Percentiles rank a stretch among this genome's conserved stretches.
Evolutionary conservation across 2,888 invertebrate species (phyloP).

Genomic region (Lampropteryx suffumata): DNA sequence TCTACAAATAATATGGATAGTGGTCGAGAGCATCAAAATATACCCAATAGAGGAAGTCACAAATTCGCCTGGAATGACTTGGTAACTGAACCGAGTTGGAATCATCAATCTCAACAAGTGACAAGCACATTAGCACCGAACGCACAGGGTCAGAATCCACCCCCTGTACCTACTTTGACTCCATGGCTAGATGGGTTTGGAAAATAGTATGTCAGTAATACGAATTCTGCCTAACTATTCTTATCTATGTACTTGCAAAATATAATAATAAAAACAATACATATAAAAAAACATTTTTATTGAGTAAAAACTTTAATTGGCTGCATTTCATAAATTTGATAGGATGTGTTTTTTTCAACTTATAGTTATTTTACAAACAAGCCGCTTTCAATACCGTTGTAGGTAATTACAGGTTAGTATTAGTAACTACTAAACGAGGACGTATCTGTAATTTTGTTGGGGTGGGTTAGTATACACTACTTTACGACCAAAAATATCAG

Average conservation of each 20-base stretch:
- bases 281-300: no score
- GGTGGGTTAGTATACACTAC: slow-evolving; percentile 2
- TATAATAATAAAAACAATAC: not conserved
- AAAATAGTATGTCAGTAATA: no score
- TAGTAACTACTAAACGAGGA: slow-evolving; percentile 5
- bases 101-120: slow-evolving; percentile 1
- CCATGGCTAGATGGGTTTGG: slow-evolving; percentile 57
- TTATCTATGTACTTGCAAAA: no score
- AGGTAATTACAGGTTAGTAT: no score
- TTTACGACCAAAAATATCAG: slow-evolving; percentile 10
- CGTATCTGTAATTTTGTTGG: slow-evolving; percentile 11
- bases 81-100: slow-evolving; percentile 12
- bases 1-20: not conserved
- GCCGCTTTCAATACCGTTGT: no score
- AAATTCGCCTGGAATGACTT: slow-evolving; percentile 46
- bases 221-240: no score
- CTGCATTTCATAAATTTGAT: no score
- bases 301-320: no score
- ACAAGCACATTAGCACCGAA: slow-evolving; percentile 12
- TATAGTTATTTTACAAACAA: no score
- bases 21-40: not conserved
- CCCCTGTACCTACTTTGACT: slow-evolving; percentile 51
- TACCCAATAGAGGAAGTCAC: slow-evolving; percentile 41
- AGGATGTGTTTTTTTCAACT: no score
- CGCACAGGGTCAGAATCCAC: slow-evolving; percentile 24